Percentiles rank a stretch among this genome's conserved stretches.
These are phyloP conservation scores for Sebastes fasciatus DNA, from an alignment of 2,113 vertebrate genomes.

Conservation along the genomic window DNA sequence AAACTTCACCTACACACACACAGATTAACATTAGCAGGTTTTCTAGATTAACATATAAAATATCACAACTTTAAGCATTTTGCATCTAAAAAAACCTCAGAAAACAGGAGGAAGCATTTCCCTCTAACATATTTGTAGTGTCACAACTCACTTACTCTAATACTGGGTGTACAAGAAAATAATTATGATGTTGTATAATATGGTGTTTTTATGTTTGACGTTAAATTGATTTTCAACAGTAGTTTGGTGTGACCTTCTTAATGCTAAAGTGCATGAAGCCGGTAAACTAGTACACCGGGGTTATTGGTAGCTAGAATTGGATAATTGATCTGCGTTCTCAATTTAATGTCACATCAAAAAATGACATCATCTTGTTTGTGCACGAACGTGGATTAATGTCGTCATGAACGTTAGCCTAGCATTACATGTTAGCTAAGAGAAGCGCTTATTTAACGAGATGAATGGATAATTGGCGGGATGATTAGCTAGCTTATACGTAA, in stretches of 20 bases:
- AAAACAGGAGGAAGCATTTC: no score
- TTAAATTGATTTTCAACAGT: neutral
- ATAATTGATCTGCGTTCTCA: neutral
- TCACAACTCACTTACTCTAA: no score
- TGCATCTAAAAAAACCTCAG: no score
- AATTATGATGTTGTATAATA: no score
- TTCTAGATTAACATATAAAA: neutral
- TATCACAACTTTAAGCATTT: neutral
- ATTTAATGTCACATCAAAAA: neutral
- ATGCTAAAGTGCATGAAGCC: neutral
- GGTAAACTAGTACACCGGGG: neutral
- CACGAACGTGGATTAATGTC: neutral
- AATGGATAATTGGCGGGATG: slow-evolving; percentile 64
- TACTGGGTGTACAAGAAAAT: no score
- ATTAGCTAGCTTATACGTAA: neutral
- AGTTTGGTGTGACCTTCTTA: neutral
- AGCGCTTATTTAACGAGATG: neutral
- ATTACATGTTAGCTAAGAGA: neutral
- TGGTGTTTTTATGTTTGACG: neutral
- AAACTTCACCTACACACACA: slow-evolving; percentile 28
- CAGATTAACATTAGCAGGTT: neutral
- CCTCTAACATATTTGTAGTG: no score
- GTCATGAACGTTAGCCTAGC: neutral
- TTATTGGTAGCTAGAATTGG: neutral
- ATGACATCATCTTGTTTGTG: neutral